Base-by-base conservation (phyloP, 2,113 vertebrate species). In the Dipodomys spectabilis region DNA sequence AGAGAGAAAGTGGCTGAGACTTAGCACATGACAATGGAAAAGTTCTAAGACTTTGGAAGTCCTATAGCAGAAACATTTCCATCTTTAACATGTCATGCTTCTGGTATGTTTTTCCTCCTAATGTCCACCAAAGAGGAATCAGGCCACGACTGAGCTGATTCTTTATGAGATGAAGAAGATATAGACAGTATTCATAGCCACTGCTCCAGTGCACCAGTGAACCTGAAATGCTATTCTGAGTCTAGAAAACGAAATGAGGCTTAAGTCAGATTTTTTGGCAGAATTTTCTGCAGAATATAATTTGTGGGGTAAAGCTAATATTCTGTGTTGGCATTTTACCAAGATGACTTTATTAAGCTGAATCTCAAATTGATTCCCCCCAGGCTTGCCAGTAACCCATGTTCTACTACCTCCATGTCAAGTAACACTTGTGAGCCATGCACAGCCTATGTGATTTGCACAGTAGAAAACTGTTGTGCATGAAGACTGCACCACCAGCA, bases 311-410 rank as follows among this genome's bases (percentile, higher is more conserved):
- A 45, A 69, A 45, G n/a, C 69, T 28, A 72, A n/a, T 15, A 25
- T 75, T 65, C 45, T 57, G 19, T 57, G 81, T 23, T 77, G 35
- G 20, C 16, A 27, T 75, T 72, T 72, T 19, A 15, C 74, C 62
- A 35, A 28, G 45, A 15, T 79, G 6, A 69, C 27, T 7, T 44
- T 53, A 2, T 23, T 64, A 53, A 79, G 13, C 67, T 93, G 74
- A 67, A 64, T 81, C 45, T 71, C 32, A 83, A 64, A 82, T n/a
- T 45, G 27, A 57, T 85, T 78, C 28, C 57, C 69, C 15, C 45
- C 93, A 98, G 97, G 75, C 77, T 97, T 62, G 49, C 96, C 93
- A 74, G 89, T 67, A 88, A 94, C 62, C 95, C 94, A 0, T 80
- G 91, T 28, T 72, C 94, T n/a, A 39, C 89, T 18, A 57, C n/a